Base-by-base conservation (phyloP, 2,113 vertebrate genomes). In the Chaetorhynchus papuensis region DNA sequence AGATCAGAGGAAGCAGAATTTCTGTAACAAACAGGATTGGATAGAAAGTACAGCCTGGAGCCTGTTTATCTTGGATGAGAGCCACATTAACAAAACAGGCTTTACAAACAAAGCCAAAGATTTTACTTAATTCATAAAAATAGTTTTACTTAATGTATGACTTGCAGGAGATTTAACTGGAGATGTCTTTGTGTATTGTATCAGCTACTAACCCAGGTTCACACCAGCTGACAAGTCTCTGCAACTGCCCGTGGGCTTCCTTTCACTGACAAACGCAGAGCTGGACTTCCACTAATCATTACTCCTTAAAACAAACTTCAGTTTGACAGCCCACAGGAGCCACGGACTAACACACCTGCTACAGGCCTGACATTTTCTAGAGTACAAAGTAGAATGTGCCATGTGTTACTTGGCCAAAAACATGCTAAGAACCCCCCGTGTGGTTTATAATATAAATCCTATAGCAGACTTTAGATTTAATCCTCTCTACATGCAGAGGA, bases 341-440 rank as follows among this genome's bases (percentile, higher is more conserved):
- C 53, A 47, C 0, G 14, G 37, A 47, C 6, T 9, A 72, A 27
- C 47, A 30, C 3, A 45, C 4, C 19, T 69, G 66, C 26, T 31
- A 59, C n/a, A 59, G 30, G 44, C 5, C 37, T 52, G 35, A 21
- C 56, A 52, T 37, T 3, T 66, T 23, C 31, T n/a, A 26, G 27
- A 3, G 39, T 44, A 52, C 31, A 28, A 35, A 77, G 26, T 2
- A 93, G 56, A 64, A 89, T 12, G 39, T 74, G 56, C 20, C 27
- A 30, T 0, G 7, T 44, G 27, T 30, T 37, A 69, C n/a, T 45
- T 2, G 6, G 52, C 9, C 66, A 94, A 88, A 91, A 69, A 18
- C 1, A 6, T 8, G 33, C 52, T 39, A 77, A 87, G 70, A 79
- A 68, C 18, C 23, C 61, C 9, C 3, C 0, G 0, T 1, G 24